Base-by-base conservation (phyloP, 2,888 invertebrate genomes). In the Allolobophora icterica region DNA sequence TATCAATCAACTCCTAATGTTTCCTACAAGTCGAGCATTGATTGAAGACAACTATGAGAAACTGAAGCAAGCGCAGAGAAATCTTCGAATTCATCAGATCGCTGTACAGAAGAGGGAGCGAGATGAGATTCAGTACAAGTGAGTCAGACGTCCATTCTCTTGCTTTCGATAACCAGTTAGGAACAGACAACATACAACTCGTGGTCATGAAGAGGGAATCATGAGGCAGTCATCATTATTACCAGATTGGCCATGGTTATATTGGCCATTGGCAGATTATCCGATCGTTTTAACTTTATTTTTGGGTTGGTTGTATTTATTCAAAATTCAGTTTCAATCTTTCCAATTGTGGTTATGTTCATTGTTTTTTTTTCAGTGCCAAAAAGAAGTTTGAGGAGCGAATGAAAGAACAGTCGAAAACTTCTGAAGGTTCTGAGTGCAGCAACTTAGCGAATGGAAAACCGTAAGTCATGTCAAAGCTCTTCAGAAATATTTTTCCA, bases 1-100 rank as follows among this genome's bases (percentile, higher is more conserved):
- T 84, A 97, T 98, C 94, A 97, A 97, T 94, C 99, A 99, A 95
- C 96, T 99, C 91, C 95, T 99, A 91, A 98, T 97, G 0, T 98
- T 97, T 94, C 97, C 97, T 8, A 97, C 97, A 0, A 96, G 98
- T 19, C 96, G 98, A 34, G 98, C 98, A 95, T 95, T 97, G 17
- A 97, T 98, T 58, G 98, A 99, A 94, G 98, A 99, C 94, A 97
- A 97, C 91, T 96, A 97, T 91, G 98, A 98, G 35, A 97, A 97
- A 92, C 95, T 97, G 89, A 96, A 96, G 93, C 96, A 97, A 94
- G 96, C 97, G 0, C 97, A 96, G 93, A 96, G 96, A 34, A 97
- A 98, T 87, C 95, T 98, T 8, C 96, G 97, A 92, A 96, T 96
- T 42, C 95, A 97, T 30, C 96, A 97, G 93, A 96, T 96, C 91